Base-by-base conservation (phyloP, 2,797 vertebrate species). In the Acanthurus tractus region DNA sequence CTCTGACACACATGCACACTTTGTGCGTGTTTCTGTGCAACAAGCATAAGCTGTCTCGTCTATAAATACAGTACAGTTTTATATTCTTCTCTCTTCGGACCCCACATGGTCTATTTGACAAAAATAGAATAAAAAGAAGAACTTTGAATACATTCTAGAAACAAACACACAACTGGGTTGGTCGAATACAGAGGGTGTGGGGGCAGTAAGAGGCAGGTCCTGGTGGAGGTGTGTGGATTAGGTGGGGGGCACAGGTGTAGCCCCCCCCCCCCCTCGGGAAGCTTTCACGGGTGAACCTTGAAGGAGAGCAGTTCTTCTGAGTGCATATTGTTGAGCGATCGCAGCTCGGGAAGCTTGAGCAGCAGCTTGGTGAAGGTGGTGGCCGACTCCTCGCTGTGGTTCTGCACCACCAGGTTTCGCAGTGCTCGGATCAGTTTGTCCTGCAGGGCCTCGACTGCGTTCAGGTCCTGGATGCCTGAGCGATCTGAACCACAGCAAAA, bases 311-410 rank as follows among this genome's bases (percentile, higher is more conserved):
- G 97, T 88, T 99, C 98, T 93, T 99, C 98, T 44, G 97, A 99
- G 95, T 99, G 98, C 97, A 98, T 96, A 95, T 99, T 99, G 93
- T 99, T 99, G 92, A 99, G 97, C 36, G 98, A 98, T 34, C 97
- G 97, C 91, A 99, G 96, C 90, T 99, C 98, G 0, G 98, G 97
- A 58, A 99, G 95, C 88, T 99, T 99, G 76, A 99, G 95, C 81
- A 99, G 96, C 80, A 99, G 96, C 90, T 99, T 99, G 94, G 98
- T 99, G 96, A 99, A 99, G 84, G 96, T 95, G 84, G 98, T 97
- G 84, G 96, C 93, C 77, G 96, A 93, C 90, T 97, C 97, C 0
- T 96, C 97, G 65, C 96, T 95, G 88, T 98, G 98, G 86, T 98
- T 99, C 94, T 96, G 97, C 95, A 96, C 96, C 78, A 99, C 96